Evolutionary conservation across 2,797 vertebrate genomes (phyloP), one percentile per base, ranked within the genome.

Genomic region (Lateolabrax maculatus): DNA sequence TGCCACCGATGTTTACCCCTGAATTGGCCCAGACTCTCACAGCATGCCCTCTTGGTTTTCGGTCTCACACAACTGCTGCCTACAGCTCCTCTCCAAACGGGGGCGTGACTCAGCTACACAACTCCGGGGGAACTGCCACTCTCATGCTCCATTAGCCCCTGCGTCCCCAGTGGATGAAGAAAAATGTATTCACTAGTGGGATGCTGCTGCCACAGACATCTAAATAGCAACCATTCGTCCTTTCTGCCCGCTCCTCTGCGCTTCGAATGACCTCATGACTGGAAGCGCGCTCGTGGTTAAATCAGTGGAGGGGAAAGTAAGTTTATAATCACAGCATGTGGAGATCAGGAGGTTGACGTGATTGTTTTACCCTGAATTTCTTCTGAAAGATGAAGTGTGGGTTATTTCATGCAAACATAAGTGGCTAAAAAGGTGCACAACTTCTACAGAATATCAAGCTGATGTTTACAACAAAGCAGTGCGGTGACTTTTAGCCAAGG

Each of bases 101-200:
- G 89, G 92, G 83, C 84, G 85, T 90, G 91, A 89, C 89, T 92
- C 87, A 83, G 90, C 85, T 71, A 71, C 89, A 80, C 84, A 76
- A 86, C 87, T 87, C 75, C 44, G 9, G 85, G 82, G 91, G 86
- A 91, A 81, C 85, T 88, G 90, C 85, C 89, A 89, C 88, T 93
- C 93, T 92, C 92, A 93, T 86, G 92, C 92, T 90, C 91, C 90
- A 95, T 95, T 95, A 94, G 91, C 79, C 79, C 16, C 60, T 31
- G 27, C 64, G 68, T 91, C 89, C 87, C 89, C 80, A 61, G 87
- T 79, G 90, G 90, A 93, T 88, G 89, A 93, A 93, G 93, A 93
- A 88, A 93, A 94, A 94, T 92, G 85, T 79, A 86, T 93, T 89
- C 78, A 79, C 83, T 75, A 73, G 79, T 74, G 76, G 86, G 77